These are phyloP conservation scores for Hydrolagus affinis DNA, from an alignment of 2,113 vertebrate species.

Conservation along the genomic window DNA sequence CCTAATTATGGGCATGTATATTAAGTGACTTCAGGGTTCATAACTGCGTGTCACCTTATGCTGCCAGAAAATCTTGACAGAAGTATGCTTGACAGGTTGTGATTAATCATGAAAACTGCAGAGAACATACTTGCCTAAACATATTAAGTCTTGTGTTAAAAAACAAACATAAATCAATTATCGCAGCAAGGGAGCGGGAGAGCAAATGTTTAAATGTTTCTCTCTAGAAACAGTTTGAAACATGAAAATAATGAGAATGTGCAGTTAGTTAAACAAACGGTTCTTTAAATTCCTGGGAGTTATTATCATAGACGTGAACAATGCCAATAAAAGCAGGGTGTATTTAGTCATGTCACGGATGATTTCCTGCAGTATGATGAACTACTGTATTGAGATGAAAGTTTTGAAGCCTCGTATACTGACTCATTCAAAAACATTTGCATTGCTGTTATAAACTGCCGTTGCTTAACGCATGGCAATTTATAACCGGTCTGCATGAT, in stretches of 20 bases:
- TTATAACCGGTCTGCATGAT: neutral
- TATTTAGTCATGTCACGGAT: slow-evolving; percentile 25
- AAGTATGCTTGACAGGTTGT: slow-evolving; percentile 27
- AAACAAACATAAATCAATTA: slow-evolving; percentile 33
- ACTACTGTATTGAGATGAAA: neutral
- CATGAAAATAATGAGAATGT: slow-evolving; percentile 21
- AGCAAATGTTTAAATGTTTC: slow-evolving; percentile 28
- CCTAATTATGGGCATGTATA: neutral
- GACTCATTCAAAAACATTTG: neutral
- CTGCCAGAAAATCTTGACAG: slow-evolving; percentile 17
- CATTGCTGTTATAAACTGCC: neutral
- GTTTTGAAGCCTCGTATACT: neutral
- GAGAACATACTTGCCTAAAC: slow-evolving; percentile 31
- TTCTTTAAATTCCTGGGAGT: slow-evolving; percentile 24
- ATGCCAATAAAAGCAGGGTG: slow-evolving; percentile 6
- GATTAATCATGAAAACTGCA: slow-evolving; percentile 28
- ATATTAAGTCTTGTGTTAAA: slow-evolving; percentile 30
- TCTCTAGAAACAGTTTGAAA: slow-evolving; percentile 24
- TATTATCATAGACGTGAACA: slow-evolving; percentile 19
- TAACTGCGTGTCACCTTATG: neutral
- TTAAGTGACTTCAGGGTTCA: slow-evolving; percentile 21
- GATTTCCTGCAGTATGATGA: slow-evolving; percentile 10
- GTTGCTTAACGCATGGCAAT: neutral
- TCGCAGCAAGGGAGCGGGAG: slow-evolving; percentile 27
- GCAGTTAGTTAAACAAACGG: slow-evolving; percentile 18